Base-by-base conservation (phyloP, 30 jellyfish, hydroid and myxozoan species). In the Aurelia sp. region DNA sequence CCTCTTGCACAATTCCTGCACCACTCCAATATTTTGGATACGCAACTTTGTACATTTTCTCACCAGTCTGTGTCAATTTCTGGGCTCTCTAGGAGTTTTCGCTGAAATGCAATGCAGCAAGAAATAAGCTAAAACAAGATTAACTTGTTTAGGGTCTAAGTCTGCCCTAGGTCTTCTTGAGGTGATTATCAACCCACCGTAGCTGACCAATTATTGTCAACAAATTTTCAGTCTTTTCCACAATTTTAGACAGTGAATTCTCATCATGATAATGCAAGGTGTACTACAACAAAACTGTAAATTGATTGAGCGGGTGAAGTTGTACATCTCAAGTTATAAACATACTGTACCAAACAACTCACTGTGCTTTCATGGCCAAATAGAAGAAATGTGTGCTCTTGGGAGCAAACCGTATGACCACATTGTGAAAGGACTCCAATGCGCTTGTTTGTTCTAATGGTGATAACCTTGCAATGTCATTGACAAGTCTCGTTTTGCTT, bases 281-380 rank as follows among this genome's bases (percentile, higher is more conserved):
- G 27, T 62, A 62, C 20, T n/a, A 31, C 27, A 37, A n/a, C 4
- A 18, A 31, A 23, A 41, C 18, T 11, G n/a, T 48, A 11, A 71
- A n/a, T 22, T 23, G 27, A 37, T 27, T 6, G 13, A 41, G 35
- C 63, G 4, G 31, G 57, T 11, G 12, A n/a, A 17, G 13, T 71
- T 41, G 18, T 23, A 40, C 23, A 11, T 11, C 41, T 27, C n/a
- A 31, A 23, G 18, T 12, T 11, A 50, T 40, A 62, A 37, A 37
- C 8, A n/a, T 31, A 44, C 50, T 18, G 50, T 21, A 12, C 37
- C 30, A 13, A 33, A 11, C 35, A 33, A 11, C 50, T 62, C 44
- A 76, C 87, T 77, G 60, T 58, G 87, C 87, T 76, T 76, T 76
- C 87, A 76, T 76, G 18, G 77, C 75, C 76, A 76, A 60, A 61